phyloP scores from a whole-genome alignment of 2,797 vertebrate genomes.

The Parauchenoglanis punctatus region DNA sequence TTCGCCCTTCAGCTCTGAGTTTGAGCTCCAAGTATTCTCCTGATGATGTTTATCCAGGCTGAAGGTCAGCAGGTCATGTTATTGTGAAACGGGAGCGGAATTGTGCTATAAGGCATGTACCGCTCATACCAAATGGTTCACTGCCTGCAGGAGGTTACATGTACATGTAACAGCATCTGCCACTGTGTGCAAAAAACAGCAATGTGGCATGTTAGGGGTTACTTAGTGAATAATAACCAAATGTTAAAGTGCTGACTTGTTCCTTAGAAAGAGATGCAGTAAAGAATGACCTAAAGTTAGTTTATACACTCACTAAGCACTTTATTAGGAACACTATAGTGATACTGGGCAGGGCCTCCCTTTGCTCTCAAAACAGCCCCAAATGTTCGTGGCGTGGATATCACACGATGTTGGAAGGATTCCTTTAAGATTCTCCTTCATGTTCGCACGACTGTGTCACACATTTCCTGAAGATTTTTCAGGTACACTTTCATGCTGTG shows the following conservation, averaged over 20 bases:
- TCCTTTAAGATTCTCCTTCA: neutral
- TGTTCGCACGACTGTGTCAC: neutral
- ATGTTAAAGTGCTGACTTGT: neutral
- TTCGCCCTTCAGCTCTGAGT: neutral
- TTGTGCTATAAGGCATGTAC: constrained; percentile 59
- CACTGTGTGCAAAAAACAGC: constrained; percentile 16
- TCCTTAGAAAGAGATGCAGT: neutral
- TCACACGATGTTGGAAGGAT: neutral
- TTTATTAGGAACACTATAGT: neutral
- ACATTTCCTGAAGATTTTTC: neutral
- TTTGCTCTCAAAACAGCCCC: neutral
- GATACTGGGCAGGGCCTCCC: neutral
- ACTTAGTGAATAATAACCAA: neutral
- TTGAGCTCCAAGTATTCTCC: neutral
- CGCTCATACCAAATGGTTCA: constrained; percentile 60
- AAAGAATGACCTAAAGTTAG: neutral
- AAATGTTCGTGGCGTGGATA: neutral
- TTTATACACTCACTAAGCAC: neutral
- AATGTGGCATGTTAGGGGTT: neutral
- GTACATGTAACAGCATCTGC: constrained; percentile 39
- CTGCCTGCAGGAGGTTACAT: constrained; percentile 34
- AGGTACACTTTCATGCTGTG: neutral
- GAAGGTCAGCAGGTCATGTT: constrained; percentile 63
- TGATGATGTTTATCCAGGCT: constrained; percentile 45
- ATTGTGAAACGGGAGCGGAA: constrained; percentile 67